Evolutionary conservation across 2,888 invertebrate species (phyloP).

Genomic region (Bibio marci): DNA sequence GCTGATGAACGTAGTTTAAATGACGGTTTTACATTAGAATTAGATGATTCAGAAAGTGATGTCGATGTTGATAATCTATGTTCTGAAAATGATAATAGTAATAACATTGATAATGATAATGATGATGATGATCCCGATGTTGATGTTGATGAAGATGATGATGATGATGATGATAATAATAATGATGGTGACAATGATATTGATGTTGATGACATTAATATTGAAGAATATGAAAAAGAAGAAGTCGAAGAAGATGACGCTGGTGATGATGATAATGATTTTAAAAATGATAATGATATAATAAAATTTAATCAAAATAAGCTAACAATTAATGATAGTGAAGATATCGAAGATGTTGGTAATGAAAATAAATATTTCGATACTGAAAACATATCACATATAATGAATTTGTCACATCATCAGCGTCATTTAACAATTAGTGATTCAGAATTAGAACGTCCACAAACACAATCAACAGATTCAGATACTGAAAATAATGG

Average conservation of each 20-base stretch:
- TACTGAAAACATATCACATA: no score
- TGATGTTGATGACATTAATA: conserved; percentile 26
- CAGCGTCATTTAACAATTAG: conserved; percentile 25
- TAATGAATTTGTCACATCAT: no score
- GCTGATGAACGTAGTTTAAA: conserved; percentile 42
- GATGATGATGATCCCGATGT: conserved; percentile 7
- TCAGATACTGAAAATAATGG: conserved; percentile 53
- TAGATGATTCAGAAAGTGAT: conserved; percentile 3
- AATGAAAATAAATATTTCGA: no score
- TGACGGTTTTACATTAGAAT: conserved; percentile 17
- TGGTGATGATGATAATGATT: conserved; percentile 43
- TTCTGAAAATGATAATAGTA: conserved; percentile 7
- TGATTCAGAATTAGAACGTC: conserved; percentile 15
- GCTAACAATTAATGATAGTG: background rate
- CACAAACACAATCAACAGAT: conserved; percentile 31
- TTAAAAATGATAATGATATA: conserved; percentile 18
- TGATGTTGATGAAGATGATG: conserved; percentile 8
- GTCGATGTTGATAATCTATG: conserved; percentile 8
- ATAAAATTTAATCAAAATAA: background rate
- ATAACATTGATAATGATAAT: conserved; percentile 5
- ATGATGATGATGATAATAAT: conserved; percentile 6
- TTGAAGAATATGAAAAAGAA: conserved; percentile 32
- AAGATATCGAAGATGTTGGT: no score
- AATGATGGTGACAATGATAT: conserved; percentile 1
- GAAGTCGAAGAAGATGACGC: conserved; percentile 30